Percentiles rank a stretch among this genome's conserved stretches.
Conservation (phyloP, 2,888 invertebrate genomes). For the Anthoptus insignis region DNA sequence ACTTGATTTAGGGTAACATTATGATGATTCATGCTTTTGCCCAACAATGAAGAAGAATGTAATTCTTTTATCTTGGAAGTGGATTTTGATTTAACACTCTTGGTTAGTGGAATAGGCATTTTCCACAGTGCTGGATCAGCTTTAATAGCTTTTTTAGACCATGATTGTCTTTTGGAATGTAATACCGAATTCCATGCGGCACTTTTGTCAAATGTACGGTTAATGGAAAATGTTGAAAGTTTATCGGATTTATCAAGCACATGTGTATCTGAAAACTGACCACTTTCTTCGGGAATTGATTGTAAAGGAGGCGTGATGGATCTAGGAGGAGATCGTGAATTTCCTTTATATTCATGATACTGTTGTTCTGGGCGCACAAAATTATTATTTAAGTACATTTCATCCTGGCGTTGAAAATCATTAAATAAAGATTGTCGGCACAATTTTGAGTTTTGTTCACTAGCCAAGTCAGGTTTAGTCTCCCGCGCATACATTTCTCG, state of each 20-base stretch:
- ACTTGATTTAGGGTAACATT: conserved; percentile 70
- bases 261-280: conserved; percentile 69
- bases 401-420: conserved; percentile 66
- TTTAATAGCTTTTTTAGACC: conserved; percentile 75
- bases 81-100: conserved; percentile 60
- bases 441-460: conserved; percentile 66
- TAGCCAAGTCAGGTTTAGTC: conserved; percentile 57
- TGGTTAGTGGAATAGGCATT: conserved; percentile 63
- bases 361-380: conserved; percentile 61
- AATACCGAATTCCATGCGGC: conserved; percentile 54
- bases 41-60: conserved; percentile 61
- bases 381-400: conserved; percentile 60
- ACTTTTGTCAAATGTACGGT: conserved; percentile 77
- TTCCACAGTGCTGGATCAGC: conserved; percentile 76
- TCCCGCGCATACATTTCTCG: conserved; percentile 61
- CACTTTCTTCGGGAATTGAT: conserved; percentile 83
- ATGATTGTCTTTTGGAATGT: conserved; percentile 61
- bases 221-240: conserved; percentile 73
- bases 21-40: conserved; percentile 80
- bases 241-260: conserved; percentile 65
- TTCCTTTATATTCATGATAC: conserved; percentile 58
- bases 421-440: conserved; percentile 76
- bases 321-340: conserved; percentile 69
- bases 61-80: conserved; percentile 59
- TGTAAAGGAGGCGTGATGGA: conserved; percentile 76